phyloP scores from a whole-genome alignment of 2,113 vertebrate species.

The Sorex fumeus region DNA sequence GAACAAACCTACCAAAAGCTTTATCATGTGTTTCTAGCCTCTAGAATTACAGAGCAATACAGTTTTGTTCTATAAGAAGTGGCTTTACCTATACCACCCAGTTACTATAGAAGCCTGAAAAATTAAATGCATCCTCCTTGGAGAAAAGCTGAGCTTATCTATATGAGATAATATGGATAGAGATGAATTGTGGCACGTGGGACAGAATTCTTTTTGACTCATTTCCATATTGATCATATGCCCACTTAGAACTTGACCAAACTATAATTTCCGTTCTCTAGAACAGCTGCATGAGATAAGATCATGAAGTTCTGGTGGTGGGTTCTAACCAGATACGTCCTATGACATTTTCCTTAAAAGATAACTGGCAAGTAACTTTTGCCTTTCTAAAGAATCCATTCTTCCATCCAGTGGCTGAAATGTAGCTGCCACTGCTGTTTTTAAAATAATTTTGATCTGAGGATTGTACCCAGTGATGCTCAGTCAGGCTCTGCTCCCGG shows the following conservation, averaged over 20 bases:
- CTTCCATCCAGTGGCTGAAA: background rate
- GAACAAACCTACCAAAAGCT: too few species aligned
- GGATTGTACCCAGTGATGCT: too few species aligned
- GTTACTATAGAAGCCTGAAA: background rate
- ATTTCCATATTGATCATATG: background rate
- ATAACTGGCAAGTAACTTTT: background rate
- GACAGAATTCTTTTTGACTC: background rate
- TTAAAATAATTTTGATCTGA: too few species aligned
- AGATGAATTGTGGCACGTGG: background rate
- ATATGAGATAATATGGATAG: background rate
- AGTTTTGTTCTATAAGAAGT: too few species aligned
- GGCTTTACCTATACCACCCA: too few species aligned
- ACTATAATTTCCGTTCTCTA: background rate
- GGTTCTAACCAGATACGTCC: background rate
- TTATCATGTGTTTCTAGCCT: background rate
- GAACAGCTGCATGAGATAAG: background rate
- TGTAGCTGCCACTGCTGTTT: background rate
- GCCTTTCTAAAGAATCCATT: background rate
- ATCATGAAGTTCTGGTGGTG: background rate
- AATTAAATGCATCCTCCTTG: background rate
- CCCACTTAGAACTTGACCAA: background rate
- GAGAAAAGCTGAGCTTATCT: background rate
- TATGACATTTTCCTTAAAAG: background rate
- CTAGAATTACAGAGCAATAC: background rate
- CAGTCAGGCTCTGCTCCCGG: too few species aligned